phyloP scores from a whole-genome alignment of 2,113 vertebrate genomes.

The Reinhardtius hippoglossoides region DNA sequence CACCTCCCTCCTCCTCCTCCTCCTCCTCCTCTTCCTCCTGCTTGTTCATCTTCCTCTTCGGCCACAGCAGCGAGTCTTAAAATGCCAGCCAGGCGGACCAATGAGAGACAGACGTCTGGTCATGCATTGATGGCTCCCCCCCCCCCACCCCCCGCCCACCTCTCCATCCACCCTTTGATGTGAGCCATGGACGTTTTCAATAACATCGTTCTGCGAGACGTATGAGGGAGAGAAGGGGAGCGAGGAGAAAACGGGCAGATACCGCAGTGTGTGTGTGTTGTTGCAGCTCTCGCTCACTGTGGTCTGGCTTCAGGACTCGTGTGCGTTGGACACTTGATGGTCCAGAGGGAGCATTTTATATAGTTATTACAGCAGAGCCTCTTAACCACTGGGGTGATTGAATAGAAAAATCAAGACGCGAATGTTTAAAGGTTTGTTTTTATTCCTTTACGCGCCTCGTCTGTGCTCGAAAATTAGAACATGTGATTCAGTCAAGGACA shows the following conservation, averaged over 20 bases:
- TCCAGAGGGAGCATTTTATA: constrained; percentile 37
- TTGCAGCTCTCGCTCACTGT: constrained; percentile 25
- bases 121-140: constrained; percentile 53
- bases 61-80: constrained; percentile 62
- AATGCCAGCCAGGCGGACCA: constrained; percentile 71
- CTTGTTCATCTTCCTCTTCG: constrained; percentile 47
- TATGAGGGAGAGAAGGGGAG: constrained; percentile 28
- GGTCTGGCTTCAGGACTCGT: constrained; percentile 37
- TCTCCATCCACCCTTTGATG: constrained; percentile 69
- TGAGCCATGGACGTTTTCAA: constrained; percentile 73
- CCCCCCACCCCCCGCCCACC: neutral
- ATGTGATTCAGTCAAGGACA: constrained; percentile 71
- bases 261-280: constrained; percentile 53
- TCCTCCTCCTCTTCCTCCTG: constrained; percentile 17
- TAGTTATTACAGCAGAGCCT: constrained; percentile 37
- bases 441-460: constrained; percentile 8
- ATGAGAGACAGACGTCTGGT: constrained; percentile 76
- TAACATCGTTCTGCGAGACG: constrained; percentile 54
- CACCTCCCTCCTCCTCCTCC: constrained; percentile 28
- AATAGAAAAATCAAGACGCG: neutral
- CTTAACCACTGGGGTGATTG: constrained; percentile 38
- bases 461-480: constrained; percentile 40
- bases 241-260: constrained; percentile 32
- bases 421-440: constrained; percentile 1
- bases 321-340: constrained; percentile 33